phyloP scores from a whole-genome alignment of 2,797 vertebrate genomes.

The Danio choprae region DNA sequence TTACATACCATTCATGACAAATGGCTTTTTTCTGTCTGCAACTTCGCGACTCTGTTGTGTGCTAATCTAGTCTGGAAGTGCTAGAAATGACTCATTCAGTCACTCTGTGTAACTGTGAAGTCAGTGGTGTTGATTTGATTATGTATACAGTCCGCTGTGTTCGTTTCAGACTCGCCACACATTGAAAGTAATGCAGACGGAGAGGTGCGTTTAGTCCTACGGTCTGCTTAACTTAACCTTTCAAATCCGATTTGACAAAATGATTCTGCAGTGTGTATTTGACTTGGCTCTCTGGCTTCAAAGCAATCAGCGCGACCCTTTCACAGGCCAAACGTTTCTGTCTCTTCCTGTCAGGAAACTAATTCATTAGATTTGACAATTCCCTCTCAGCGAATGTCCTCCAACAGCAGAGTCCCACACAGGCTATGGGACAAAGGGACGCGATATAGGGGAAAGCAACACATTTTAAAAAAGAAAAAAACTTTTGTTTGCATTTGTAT shows the following conservation, averaged over 20 bases:
- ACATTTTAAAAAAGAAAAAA: neutral
- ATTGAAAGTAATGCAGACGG: constrained; percentile 45
- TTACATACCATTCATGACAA: constrained; percentile 6
- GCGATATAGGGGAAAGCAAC: constrained; percentile 1
- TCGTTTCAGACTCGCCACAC: constrained; percentile 25
- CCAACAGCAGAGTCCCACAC: neutral
- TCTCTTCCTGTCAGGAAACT: constrained; percentile 61
- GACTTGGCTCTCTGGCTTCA: constrained; percentile 75
- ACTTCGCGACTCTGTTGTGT: neutral
- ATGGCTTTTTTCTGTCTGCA: neutral
- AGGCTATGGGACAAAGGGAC: neutral
- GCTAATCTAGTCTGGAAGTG: neutral
- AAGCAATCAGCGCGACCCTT: constrained; percentile 70
- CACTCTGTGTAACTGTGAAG: constrained; percentile 24
- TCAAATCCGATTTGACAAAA: constrained; percentile 72
- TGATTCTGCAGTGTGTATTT: constrained; percentile 67
- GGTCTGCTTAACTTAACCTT: constrained; percentile 65
- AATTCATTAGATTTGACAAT: constrained; percentile 51
- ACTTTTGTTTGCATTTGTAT: too few relatives aligned
- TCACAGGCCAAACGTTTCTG: constrained; percentile 73
- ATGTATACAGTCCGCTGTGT: constrained; percentile 30
- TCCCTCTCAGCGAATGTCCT: constrained; percentile 12
- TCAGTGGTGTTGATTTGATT: constrained; percentile 32
- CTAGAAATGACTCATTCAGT: constrained; percentile 16
- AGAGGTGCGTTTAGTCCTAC: constrained; percentile 64